Base-by-base conservation (phyloP, 2,888 invertebrate genomes). In the Ganaspis brasiliensis region DNA sequence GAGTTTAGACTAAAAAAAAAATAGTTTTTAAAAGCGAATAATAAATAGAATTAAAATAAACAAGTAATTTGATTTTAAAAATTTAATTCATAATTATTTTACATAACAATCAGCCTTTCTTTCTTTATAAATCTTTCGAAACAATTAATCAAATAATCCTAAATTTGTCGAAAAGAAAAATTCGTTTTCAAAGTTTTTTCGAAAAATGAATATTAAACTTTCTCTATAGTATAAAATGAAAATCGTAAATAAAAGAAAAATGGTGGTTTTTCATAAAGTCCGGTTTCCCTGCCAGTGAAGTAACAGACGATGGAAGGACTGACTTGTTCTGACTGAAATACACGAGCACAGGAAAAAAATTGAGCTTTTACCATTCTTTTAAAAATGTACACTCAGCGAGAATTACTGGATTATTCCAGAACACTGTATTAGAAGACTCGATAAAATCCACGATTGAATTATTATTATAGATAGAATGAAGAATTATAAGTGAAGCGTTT, bases 371-470 rank as follows among this genome's bases (percentile, higher is more conserved):
- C 40, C 21, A 21, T 12, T 45, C 37, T 40, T 67, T 67, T 67
- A 40, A 67, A 67, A 67, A 67, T 67, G 63, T 37, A 63, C 37
- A 40, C 63, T 52, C 63, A 40, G 21, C 6, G 31, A 35, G 31
- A 45, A 67, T 21, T 40, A 24, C n/a, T 45, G 63, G 40, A 63
- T 37, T 24, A 67, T 45, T 67, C 40, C 63, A 67, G 24, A 12
- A 14, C 63, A 67, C 63, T 67, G n/a, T 21, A 21, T 40, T 67
- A 24, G 40, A 40, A 19, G 63, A 67, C 63, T 67, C 40, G 40
- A 67, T 67, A 24, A 63, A 52, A 67, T 45, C 40, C 40, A 40
- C 40, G 45, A 67, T 67, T 67, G 19, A 67, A 67, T 12, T 67
- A 67, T 40, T 63, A 61, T 61, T 35, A 19, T 56, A 56, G 12